These are phyloP conservation scores for Megaleporinus macrocephalus DNA, from an alignment of 2,113 vertebrate genomes.

Conservation along the genomic window DNA sequence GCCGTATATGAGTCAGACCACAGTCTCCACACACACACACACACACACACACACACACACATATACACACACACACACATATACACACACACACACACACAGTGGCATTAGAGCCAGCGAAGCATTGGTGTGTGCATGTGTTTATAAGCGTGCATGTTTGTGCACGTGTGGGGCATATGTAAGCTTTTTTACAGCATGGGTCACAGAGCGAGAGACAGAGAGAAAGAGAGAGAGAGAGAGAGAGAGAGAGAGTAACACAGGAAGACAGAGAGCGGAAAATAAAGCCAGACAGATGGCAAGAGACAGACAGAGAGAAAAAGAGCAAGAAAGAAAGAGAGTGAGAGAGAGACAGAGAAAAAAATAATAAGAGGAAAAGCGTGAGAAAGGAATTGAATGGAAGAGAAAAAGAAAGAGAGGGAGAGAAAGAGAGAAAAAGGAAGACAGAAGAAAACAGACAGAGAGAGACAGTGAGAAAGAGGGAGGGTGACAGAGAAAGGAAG, in stretches of 20 bases:
- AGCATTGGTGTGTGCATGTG: constrained; percentile 1
- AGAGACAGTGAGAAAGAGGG: not conserved
- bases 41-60: constrained; percentile 4
- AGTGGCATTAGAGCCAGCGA: not conserved
- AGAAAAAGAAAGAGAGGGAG: not conserved
- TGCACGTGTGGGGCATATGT: too few species aligned
- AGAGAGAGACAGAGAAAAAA: not conserved
- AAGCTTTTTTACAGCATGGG: too few species aligned
- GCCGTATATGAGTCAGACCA: constrained; percentile 1
- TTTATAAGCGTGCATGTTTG: not conserved
- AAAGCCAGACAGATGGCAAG: not conserved
- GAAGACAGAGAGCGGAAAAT: constrained; percentile 16
- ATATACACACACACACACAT: not conserved
- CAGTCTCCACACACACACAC: constrained; percentile 17
- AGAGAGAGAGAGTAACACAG: not conserved
- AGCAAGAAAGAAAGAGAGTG: not conserved
- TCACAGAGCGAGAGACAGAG: constrained; percentile 21
- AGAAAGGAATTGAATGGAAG: constrained; percentile 7
- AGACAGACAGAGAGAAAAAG: constrained; percentile 23
- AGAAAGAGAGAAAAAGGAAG: not conserved
- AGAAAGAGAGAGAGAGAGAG: not conserved
- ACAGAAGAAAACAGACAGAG: constrained; percentile 4
- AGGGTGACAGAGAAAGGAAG: not conserved
- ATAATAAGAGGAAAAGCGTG: not conserved
- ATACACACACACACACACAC: constrained; percentile 8